Percentiles rank a stretch among this genome's conserved stretches.
These are phyloP conservation scores for Helicoverpa assulta DNA, from an alignment of 2,888 invertebrate genomes.

Conservation along the genomic window DNA sequence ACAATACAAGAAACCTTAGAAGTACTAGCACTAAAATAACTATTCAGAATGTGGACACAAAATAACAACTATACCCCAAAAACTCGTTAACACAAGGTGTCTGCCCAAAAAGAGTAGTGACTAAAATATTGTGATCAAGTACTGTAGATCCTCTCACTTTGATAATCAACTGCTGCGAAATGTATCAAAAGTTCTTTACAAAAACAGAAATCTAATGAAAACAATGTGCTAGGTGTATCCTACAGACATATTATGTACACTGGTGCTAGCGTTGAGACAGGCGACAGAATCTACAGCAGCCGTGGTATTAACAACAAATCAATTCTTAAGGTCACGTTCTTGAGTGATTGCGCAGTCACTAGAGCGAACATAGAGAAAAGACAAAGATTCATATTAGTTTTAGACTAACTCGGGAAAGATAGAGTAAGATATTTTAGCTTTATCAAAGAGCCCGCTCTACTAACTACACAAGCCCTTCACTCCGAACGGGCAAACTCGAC, in stretches of 20 bases:
- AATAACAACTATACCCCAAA: constrained; percentile 36
- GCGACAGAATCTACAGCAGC: constrained; percentile 81
- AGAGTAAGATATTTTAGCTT: no score
- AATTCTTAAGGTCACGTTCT: constrained; percentile 26
- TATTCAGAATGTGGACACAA: constrained; percentile 21
- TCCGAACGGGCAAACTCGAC: constrained; percentile 5
- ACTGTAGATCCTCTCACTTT: constrained; percentile 77
- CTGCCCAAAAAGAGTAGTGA: constrained; percentile 31
- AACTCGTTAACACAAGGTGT: constrained; percentile 42
- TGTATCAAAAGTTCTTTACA: constrained; percentile 18
- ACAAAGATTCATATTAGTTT: neutral
- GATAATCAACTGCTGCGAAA: constrained; percentile 37
- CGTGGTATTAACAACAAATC: constrained; percentile 55
- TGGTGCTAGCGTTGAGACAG: constrained; percentile 70
- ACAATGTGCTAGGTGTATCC: constrained; percentile 63
- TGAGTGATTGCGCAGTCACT: neutral
- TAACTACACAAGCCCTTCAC: neutral
- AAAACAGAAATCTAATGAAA: constrained; percentile 44
- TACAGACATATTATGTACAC: constrained; percentile 66
- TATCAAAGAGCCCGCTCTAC: neutral
- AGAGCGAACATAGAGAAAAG: neutral
- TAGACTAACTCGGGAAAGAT: no score
- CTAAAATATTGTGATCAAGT: constrained; percentile 36
- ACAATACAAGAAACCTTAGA: constrained; percentile 21
- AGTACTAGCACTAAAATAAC: constrained; percentile 17